Conservation (phyloP, 1,140 invertebrate genomes). For the Drosophila rhopaloa region DNA sequence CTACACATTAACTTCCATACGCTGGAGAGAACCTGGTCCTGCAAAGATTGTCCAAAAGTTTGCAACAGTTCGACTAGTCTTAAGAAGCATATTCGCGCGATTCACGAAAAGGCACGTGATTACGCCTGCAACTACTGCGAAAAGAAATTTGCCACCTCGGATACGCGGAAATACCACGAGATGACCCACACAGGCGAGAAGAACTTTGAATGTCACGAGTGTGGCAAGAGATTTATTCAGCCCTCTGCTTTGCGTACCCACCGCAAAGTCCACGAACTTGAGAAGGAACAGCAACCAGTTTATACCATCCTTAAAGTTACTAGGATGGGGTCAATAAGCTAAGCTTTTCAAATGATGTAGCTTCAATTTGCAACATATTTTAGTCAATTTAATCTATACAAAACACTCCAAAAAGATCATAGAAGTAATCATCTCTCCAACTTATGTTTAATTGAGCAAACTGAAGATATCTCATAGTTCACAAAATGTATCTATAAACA, state of each 20-base stretch:
- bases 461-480: too few relatives aligned
- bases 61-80: slow-evolving; percentile 73
- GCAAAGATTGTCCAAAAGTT: slow-evolving; percentile 64
- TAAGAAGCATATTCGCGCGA: slow-evolving; percentile 67
- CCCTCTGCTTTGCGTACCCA: slow-evolving; percentile 72
- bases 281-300: background rate
- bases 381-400: too few relatives aligned
- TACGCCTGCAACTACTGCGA: slow-evolving; percentile 74
- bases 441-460: too few relatives aligned
- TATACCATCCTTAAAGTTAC: slow-evolving; percentile 12
- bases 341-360: background rate
- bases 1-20: slow-evolving; percentile 80
- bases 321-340: background rate
- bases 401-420: too few relatives aligned
- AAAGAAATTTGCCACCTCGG: slow-evolving; percentile 65
- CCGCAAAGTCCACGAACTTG: slow-evolving; percentile 54
- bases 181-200: slow-evolving; percentile 85
- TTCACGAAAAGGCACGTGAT: slow-evolving; percentile 65
- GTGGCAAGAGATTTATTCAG: slow-evolving; percentile 68
- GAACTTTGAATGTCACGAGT: slow-evolving; percentile 63
- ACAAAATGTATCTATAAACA: too few relatives aligned
- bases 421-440: too few relatives aligned
- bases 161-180: slow-evolving; percentile 77
- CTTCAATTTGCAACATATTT: too few relatives aligned
- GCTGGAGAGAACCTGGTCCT: slow-evolving; percentile 68